Conservation (phyloP, 1,140 invertebrate genomes). For the Aphaenogaster floridana region DNA sequence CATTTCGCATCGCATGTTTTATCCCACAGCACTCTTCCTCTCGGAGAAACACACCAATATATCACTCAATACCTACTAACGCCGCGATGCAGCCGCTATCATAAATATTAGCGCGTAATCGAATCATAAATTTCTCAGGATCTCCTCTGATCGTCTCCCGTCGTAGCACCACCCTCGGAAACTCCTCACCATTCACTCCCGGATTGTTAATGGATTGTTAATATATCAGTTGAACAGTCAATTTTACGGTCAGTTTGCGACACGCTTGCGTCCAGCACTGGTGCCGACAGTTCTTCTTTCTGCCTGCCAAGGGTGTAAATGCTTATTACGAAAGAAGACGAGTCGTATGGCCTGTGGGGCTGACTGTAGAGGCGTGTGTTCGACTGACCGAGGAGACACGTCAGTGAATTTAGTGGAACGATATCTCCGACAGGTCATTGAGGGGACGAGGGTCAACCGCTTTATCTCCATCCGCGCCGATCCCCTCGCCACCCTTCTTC, state of each 20-base stretch:
- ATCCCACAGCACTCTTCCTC: neutral
- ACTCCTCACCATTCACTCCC: neutral
- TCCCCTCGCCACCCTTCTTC: conserved; percentile 44
- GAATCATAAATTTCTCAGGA: neutral
- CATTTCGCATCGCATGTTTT: conserved; percentile 7
- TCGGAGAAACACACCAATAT: neutral
- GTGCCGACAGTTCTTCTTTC: neutral
- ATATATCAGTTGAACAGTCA: neutral
- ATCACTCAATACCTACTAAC: neutral
- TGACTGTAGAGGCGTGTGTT: conserved; percentile 27
- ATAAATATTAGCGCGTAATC: neutral
- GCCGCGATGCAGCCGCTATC: neutral
- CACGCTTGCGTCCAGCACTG: neutral
- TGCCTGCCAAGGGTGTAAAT: neutral
- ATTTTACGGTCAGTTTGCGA: neutral
- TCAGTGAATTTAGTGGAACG: conserved; percentile 72
- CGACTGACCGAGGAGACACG: conserved; percentile 56
- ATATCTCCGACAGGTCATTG: conserved; percentile 75
- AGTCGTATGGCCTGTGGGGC: neutral
- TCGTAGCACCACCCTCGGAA: neutral
- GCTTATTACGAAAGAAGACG: neutral
- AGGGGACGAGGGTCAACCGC: conserved; percentile 70
- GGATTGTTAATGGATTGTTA: neutral
- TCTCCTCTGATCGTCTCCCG: neutral
- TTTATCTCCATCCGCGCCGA: conserved; percentile 68